Base-by-base conservation (phyloP, 2,113 vertebrate species). In the Oreochromis niloticus region DNA sequence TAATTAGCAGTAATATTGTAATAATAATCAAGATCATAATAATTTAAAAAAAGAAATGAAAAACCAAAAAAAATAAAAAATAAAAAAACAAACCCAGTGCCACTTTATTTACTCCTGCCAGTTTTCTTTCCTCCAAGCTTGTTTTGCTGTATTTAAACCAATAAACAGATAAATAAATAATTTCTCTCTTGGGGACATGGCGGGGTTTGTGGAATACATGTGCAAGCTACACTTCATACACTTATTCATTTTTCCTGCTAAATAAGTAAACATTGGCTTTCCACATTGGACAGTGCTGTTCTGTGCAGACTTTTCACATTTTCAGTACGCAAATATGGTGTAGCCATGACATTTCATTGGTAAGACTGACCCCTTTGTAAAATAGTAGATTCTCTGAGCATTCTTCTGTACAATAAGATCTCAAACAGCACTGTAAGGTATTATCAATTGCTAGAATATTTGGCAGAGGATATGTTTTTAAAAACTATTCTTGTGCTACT, bases 161-260 rank as follows among this genome's bases (percentile, higher is more conserved):
- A 92, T 92, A 93, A 96, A 95, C 93, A 93, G 92, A 94, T 97
- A 97, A 96, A 98, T 98, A 98, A 98, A 98, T 98, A 97, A 96
- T 94, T 95, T 95, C 92, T 95, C 93, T 95, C 91, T 90, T 79
- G 84, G 91, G 90, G 89, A 90, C 85, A 94, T 91, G 87, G 84
- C 86, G 75, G 88, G 89, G 84, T 84, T 89, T 86, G 86, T 92
- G 94, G 93, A 87, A 89, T 86, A 93, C 85, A 95, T 93, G 93
- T 94, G 94, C 91, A 94, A 96, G 93, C 91, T 92, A 94, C 89
- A 95, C 93, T 94, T 95, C 93, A 96, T 94, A 95, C 88, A 94
- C 80, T 90, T 93, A 88, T 68, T 57, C 87, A 89, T 80, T 83
- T 82, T 81, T 84, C 41, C 90, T 90, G 83, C 86, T 94, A 92